These are phyloP conservation scores for Dinoponera quadriceps DNA, from an alignment of 1,140 invertebrate genomes.

Conservation along the genomic window DNA sequence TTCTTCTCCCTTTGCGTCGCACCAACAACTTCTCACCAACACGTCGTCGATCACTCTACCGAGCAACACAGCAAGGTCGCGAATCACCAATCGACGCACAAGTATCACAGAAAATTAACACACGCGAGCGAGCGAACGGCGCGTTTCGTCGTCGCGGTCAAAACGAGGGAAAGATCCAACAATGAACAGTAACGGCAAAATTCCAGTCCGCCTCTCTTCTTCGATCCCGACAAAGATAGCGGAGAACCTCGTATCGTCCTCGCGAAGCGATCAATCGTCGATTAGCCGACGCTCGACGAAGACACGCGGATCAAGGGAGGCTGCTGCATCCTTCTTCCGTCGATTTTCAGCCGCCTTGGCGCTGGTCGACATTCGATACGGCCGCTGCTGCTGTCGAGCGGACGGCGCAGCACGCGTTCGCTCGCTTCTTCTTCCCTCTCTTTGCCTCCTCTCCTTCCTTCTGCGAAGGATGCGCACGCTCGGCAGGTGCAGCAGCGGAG, in stretches of 20 bases:
- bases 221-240: background rate
- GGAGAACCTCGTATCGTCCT: slow-evolving; percentile 21
- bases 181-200: slow-evolving; percentile 15
- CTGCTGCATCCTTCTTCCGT: slow-evolving; percentile 38
- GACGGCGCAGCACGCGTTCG: slow-evolving; percentile 1
- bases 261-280: slow-evolving; percentile 25
- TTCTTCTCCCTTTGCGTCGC: slow-evolving; percentile 12
- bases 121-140: background rate
- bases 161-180: background rate
- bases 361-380: slow-evolving; percentile 52
- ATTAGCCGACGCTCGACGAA: slow-evolving; percentile 33
- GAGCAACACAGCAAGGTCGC: slow-evolving; percentile 27
- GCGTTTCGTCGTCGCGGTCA: slow-evolving; percentile 1
- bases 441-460: background rate
- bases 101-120: slow-evolving; percentile 55
- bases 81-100: slow-evolving; percentile 40
- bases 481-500: slow-evolving; percentile 34
- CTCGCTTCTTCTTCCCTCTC: background rate
- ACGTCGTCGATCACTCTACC: slow-evolving; percentile 20
- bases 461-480: background rate
- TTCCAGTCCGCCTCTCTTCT: slow-evolving; percentile 1
- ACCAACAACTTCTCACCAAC: slow-evolving; percentile 46
- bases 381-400: background rate
- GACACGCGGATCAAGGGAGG: slow-evolving; percentile 15
- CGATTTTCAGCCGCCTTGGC: slow-evolving; percentile 34